These are phyloP conservation scores for Dolichotis patagonum DNA, from an alignment of 2,113 vertebrate genomes.

Conservation along the genomic window DNA sequence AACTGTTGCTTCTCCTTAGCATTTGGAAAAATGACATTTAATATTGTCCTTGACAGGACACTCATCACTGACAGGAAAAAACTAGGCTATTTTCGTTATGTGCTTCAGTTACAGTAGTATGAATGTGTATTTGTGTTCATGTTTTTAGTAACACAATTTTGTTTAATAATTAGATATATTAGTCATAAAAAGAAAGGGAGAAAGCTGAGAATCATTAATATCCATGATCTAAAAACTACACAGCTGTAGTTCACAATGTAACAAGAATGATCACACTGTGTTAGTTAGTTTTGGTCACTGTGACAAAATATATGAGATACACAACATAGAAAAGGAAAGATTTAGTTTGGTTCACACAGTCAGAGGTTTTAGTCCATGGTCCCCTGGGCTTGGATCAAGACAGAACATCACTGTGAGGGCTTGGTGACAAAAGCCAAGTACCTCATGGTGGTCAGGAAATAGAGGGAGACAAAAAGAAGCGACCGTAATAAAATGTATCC, in stretches of 20 bases:
- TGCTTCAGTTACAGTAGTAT: neutral
- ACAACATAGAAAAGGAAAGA: neutral
- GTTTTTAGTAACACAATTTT: neutral
- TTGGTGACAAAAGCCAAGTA: neutral
- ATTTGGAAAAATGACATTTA: neutral
- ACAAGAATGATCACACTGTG: neutral
- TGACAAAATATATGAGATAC: neutral
- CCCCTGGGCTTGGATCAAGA: neutral
- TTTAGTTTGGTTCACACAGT: neutral
- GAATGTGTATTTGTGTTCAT: neutral
- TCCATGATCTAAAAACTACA: neutral
- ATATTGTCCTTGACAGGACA: neutral
- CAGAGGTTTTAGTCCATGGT: neutral
- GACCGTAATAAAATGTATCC: neutral
- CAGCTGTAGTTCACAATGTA: neutral
- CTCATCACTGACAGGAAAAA: neutral
- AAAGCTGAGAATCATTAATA: neutral
- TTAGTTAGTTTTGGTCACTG: neutral
- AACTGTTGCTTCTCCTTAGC: neutral
- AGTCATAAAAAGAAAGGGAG: neutral
- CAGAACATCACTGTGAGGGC: neutral
- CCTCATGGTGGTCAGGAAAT: neutral
- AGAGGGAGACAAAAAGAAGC: neutral
- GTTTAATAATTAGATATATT: neutral
- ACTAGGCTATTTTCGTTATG: neutral